These are phyloP conservation scores for Machaerirhynchus nigripectus DNA, from an alignment of 2,113 vertebrate genomes.

Conservation along the genomic window DNA sequence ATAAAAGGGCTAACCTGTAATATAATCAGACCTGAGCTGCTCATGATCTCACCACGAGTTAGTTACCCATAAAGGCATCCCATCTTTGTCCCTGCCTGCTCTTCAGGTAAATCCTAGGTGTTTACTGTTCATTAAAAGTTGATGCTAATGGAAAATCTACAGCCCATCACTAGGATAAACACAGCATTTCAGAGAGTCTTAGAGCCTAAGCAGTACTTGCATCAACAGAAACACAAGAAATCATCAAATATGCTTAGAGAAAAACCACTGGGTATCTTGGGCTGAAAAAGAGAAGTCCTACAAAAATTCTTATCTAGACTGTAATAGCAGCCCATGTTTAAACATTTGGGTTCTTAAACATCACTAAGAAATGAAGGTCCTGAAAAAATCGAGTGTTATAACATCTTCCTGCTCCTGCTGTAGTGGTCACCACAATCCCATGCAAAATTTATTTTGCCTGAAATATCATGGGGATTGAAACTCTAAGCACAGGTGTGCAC, in stretches of 20 bases:
- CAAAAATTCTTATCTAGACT: background rate
- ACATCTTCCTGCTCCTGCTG: background rate
- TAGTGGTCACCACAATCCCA: background rate
- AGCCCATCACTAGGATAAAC: background rate
- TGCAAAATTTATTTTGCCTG: background rate
- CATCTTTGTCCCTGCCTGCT: background rate
- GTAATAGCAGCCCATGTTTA: background rate
- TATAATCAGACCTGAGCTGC: background rate
- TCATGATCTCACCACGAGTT: background rate
- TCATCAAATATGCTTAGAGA: background rate
- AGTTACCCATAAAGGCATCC: background rate
- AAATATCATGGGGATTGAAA: background rate
- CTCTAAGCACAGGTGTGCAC: background rate
- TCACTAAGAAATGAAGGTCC: background rate
- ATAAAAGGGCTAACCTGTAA: background rate
- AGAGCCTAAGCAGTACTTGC: background rate
- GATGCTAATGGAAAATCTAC: background rate
- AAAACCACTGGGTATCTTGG: background rate
- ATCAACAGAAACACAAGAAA: background rate
- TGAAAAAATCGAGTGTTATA: background rate
- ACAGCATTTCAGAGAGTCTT: background rate
- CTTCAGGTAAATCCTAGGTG: background rate
- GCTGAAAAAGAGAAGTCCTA: background rate
- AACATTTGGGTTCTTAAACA: background rate
- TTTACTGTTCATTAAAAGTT: background rate